Evolutionary conservation across 2,888 invertebrate genomes (phyloP), one percentile per base, ranked within the genome.

Genomic region (Cerastis leucographa): DNA sequence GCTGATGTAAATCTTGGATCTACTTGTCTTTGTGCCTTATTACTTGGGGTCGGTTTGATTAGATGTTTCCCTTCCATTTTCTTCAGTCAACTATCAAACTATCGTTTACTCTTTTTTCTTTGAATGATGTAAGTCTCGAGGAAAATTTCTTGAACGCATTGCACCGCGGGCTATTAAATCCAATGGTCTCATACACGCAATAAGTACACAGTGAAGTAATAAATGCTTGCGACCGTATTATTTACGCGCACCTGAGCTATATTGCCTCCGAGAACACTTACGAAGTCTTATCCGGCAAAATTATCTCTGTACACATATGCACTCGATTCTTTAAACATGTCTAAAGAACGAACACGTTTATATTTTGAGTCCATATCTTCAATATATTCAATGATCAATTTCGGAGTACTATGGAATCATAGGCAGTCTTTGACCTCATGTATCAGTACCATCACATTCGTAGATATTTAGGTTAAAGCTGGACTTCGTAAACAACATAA

Each of bases 261-360:
- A 62, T 83, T 83, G 86, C 86, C 84, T 86, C 86, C 86, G 86
- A 86, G 78, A 86, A 85, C 44, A 66, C 78, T 83, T 86, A 83
- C 68, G 14, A 59, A 61, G 71, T 83, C 78, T 83, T 83, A 83
- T 83, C 86, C 71, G 64, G 64, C 61, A 44, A 86, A 78, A 86
- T 83, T 71, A 83, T 86, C 84, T 83, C 56, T 69, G 59, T 83
- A 71, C 72, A 76, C 65, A 85, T 49, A 72, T 62, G 61, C 49
- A 76, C 35, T 56, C 54, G 44, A 64, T 82, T 64, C 35, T 70
- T 62, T 44, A 35, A 69, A 25, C 25, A 51, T 56, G n/a, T 35
- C 64, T 72, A 40, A 59, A 72, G 44, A 54, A 70, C n/a, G 29
- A n/a, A 51, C 11, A 65, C 29, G 14, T 49, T 68, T 56, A 42